These are phyloP conservation scores for Laspeyria flexula DNA, from an alignment of 2,888 invertebrate genomes.

Conservation along the genomic window DNA sequence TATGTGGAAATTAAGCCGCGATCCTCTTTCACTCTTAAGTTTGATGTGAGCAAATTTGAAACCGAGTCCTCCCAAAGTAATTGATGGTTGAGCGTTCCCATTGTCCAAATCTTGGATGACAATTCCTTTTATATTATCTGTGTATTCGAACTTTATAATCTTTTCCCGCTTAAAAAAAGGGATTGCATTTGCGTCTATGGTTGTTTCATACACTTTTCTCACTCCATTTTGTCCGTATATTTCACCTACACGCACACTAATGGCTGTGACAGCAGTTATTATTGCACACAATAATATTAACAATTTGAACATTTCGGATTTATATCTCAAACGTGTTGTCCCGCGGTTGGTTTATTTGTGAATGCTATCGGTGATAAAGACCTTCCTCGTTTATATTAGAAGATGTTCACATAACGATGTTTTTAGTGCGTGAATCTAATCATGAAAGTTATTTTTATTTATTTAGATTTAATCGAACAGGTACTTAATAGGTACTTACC, in stretches of 20 bases:
- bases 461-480: too few relatives aligned
- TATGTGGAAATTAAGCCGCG: slow-evolving; percentile 61
- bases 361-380: slow-evolving; percentile 1
- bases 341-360: slow-evolving; percentile 1
- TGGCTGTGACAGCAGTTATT: slow-evolving; percentile 49
- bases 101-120: slow-evolving; percentile 51
- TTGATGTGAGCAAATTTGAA: slow-evolving; percentile 66
- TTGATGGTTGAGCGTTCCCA: slow-evolving; percentile 59
- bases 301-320: slow-evolving; percentile 9
- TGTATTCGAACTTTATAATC: slow-evolving; percentile 64
- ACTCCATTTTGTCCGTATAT: slow-evolving; percentile 59
- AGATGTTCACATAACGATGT: slow-evolving; percentile 1
- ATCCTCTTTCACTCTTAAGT: slow-evolving; percentile 68
- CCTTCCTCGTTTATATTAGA: not conserved
- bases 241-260: slow-evolving; percentile 69
- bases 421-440: too few relatives aligned
- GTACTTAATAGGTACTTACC: too few relatives aligned
- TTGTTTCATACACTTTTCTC: slow-evolving; percentile 62
- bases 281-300: slow-evolving; percentile 45
- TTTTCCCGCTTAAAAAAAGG: slow-evolving; percentile 66
- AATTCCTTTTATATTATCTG: slow-evolving; percentile 68
- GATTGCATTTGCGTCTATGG: slow-evolving; percentile 50
- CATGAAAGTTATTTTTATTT: not conserved
- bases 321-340: not conserved
- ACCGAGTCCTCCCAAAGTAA: slow-evolving; percentile 67